A percentile compares a stretch with the other conserved stretches of the same genome.
phyloP scores from a whole-genome alignment of 2,797 vertebrate genomes.

The Helicolenus hilgendorfi region DNA sequence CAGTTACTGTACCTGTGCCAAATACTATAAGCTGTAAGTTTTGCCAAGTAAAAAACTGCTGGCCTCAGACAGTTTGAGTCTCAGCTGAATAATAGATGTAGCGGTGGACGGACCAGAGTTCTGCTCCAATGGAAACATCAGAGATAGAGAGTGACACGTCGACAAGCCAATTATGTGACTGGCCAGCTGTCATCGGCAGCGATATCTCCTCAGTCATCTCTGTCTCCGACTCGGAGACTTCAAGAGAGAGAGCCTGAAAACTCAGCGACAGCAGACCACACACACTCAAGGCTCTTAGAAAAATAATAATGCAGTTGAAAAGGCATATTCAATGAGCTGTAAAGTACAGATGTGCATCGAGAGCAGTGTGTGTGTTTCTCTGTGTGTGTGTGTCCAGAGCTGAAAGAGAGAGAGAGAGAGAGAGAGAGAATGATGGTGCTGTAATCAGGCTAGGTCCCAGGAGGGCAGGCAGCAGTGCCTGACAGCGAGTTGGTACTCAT shows the following conservation, averaged over 20 bases:
- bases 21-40: constrained; percentile 45
- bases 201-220: constrained; percentile 37
- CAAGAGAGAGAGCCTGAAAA: constrained; percentile 25
- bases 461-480: constrained; percentile 71
- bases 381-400: neutral
- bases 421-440: constrained; percentile 61
- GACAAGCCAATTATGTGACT: constrained; percentile 71
- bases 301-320: constrained; percentile 70
- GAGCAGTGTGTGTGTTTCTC: constrained; percentile 9
- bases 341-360: constrained; percentile 52
- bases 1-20: constrained; percentile 22
- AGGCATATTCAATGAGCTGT: constrained; percentile 62
- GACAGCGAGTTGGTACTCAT: constrained; percentile 72
- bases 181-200: constrained; percentile 62
- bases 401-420: constrained; percentile 48
- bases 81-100: constrained; percentile 78
- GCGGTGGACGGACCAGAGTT: constrained; percentile 42
- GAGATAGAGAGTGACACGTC: constrained; percentile 60
- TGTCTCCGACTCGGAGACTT: constrained; percentile 22
- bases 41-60: constrained; percentile 70
- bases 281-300: constrained; percentile 29
- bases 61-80: constrained; percentile 62
- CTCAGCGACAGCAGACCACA: constrained; percentile 29
- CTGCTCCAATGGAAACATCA: constrained; percentile 70
- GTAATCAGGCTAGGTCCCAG: constrained; percentile 86